Evolutionary conservation across 2,888 invertebrate genomes (phyloP).

Genomic region (Hofmannophila pseudospretella): DNA sequence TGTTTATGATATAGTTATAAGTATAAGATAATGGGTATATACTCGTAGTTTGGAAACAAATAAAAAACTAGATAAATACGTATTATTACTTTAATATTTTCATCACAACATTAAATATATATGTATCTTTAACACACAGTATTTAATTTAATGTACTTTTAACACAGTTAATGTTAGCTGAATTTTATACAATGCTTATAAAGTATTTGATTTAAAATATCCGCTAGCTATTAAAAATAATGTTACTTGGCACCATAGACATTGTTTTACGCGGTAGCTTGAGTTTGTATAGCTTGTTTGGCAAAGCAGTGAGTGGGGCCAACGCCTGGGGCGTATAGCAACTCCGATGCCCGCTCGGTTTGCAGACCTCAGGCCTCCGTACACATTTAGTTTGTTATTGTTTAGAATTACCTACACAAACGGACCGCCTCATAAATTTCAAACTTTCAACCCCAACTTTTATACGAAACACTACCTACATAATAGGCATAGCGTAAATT

Average conservation of each 20-base stretch:
- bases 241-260: conserved; percentile 1
- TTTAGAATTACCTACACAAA: conserved; percentile 59
- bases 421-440: conserved; percentile 54
- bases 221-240: background rate
- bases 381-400: conserved; percentile 61
- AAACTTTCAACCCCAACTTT: conserved; percentile 51
- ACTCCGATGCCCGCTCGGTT: conserved; percentile 12
- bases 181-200: too few relatives aligned
- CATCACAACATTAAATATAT: too few relatives aligned
- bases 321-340: conserved; percentile 24
- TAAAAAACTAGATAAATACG: too few relatives aligned
- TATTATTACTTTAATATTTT: too few relatives aligned
- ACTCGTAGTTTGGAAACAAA: too few relatives aligned
- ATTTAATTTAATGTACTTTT: too few relatives aligned
- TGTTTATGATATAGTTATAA: too few relatives aligned
- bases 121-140: too few relatives aligned
- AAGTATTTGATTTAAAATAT: background rate
- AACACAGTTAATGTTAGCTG: too few relatives aligned
- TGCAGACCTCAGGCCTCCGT: conserved; percentile 24
- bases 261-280: conserved; percentile 23
- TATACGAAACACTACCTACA: conserved; percentile 41
- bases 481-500: conserved; percentile 41
- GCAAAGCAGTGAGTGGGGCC: conserved; percentile 23
- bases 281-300: conserved; percentile 32
- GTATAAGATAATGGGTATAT: too few relatives aligned